These are phyloP conservation scores for Microctonus hyperodae DNA, from an alignment of 2,888 invertebrate genomes.

Conservation along the genomic window DNA sequence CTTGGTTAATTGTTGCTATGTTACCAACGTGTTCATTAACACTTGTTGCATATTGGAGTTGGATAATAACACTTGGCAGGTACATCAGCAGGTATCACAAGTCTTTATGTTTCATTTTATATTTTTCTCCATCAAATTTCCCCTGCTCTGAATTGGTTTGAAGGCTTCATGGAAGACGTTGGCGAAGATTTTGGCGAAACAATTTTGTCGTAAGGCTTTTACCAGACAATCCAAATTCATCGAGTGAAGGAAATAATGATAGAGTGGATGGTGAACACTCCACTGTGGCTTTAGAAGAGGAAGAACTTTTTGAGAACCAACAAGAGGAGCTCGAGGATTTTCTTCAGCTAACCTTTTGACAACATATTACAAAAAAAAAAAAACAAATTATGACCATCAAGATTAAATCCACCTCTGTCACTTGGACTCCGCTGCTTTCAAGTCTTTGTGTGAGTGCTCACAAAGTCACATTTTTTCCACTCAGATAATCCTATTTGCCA, in stretches of 20 bases:
- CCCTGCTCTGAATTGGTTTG: constrained; percentile 5
- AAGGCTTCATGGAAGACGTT: constrained; percentile 58
- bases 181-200: constrained; percentile 58
- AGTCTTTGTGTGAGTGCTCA: no score
- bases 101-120: background rate
- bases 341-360: constrained; percentile 31
- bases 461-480: background rate
- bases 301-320: constrained; percentile 29
- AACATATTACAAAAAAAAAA: background rate
- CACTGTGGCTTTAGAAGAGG: constrained; percentile 23
- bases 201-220: constrained; percentile 57
- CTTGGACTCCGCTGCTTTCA: background rate
- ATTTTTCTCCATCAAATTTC: constrained; percentile 6
- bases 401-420: background rate
- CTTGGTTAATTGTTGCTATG: constrained; percentile 60
- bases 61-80: constrained; percentile 60
- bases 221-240: constrained; percentile 42
- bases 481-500: background rate
- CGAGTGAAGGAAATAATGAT: constrained; percentile 21
- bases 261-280: constrained; percentile 24
- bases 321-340: constrained; percentile 36
- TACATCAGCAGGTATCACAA: constrained; percentile 44
- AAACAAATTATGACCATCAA: background rate
- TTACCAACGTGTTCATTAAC: constrained; percentile 59
- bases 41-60: constrained; percentile 60